These are phyloP conservation scores for Oxytorus armatus DNA, from an alignment of 2,888 invertebrate genomes.

Conservation along the genomic window DNA sequence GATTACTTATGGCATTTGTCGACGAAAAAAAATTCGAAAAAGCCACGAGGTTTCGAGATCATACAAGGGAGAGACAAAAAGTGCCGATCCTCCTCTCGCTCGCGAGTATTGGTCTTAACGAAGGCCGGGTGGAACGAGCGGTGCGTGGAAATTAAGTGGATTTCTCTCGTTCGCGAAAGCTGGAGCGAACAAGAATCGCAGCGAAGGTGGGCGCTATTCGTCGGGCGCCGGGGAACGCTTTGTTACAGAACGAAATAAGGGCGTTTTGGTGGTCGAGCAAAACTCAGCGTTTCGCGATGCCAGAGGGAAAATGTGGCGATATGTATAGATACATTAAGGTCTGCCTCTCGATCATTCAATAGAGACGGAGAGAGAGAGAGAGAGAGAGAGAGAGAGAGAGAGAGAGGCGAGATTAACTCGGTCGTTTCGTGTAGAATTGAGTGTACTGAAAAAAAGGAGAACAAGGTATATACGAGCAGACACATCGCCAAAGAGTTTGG, in stretches of 20 bases:
- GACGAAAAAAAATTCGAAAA: background rate
- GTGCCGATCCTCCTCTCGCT: background rate
- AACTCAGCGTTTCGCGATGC: conserved; percentile 53
- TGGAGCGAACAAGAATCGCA: background rate
- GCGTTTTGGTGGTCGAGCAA: too few species aligned
- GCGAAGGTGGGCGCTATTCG: conserved; percentile 2
- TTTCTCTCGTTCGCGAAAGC: conserved; percentile 22
- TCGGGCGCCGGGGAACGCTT: conserved; percentile 37
- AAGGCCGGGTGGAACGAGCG: conserved; percentile 44
- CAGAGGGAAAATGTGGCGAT: conserved; percentile 18
- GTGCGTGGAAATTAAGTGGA: conserved; percentile 60
- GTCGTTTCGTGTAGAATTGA: conserved; percentile 24
- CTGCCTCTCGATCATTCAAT: conserved; percentile 28
- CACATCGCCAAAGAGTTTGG: conserved; percentile 62
- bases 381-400: conserved; percentile 12
- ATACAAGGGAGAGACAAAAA: background rate
- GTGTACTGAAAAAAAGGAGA: conserved; percentile 25
- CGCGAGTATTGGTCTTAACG: conserved; percentile 25
- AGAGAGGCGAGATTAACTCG: conserved; percentile 17
- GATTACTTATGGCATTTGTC: background rate
- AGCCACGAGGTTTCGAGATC: background rate
- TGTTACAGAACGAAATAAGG: conserved; percentile 41
- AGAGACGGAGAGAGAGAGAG: conserved; percentile 11
- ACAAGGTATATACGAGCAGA: conserved; percentile 2
- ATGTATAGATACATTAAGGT: conserved; percentile 26